Percentiles rank a stretch among this genome's conserved stretches.
Conservation (phyloP, 2,113 vertebrate species). For the Phodopus roborovskii region DNA sequence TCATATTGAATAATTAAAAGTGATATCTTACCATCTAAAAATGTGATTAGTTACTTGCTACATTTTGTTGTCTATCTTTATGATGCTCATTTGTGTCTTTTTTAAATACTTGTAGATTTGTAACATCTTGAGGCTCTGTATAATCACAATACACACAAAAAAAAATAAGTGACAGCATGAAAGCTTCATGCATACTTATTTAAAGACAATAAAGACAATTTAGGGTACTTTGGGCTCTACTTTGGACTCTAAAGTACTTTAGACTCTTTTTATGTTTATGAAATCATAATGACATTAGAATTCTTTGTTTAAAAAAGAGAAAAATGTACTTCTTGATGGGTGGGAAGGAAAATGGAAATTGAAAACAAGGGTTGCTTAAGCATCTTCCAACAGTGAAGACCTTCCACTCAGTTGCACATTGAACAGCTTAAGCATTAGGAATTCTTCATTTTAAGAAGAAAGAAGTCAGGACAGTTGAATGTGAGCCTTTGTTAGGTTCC, state of each 20-base stretch:
- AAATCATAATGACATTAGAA: conserved; percentile 55
- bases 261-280: not conserved
- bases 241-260: not conserved
- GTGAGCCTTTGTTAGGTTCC: conserved; percentile 13
- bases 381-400: conserved; percentile 39
- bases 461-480: not conserved
- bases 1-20: not conserved
- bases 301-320: conserved; percentile 26
- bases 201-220: conserved; percentile 43
- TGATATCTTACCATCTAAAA: not conserved
- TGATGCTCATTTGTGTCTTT: not conserved
- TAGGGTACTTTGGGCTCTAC: conserved; percentile 36
- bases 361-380: conserved; percentile 59
- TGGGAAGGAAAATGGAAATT: conserved; percentile 30
- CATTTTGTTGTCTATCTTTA: not conserved
- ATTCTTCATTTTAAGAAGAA: conserved; percentile 51
- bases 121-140: not conserved
- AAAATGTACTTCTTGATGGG: not conserved
- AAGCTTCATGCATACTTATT: not conserved
- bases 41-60: not conserved
- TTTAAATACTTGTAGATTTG: not conserved
- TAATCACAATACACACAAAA: not conserved
- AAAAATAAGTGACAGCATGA: not conserved
- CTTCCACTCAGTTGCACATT: conserved; percentile 24
- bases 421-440: not conserved